Percentiles rank a stretch among this genome's conserved stretches.
Conservation (phyloP, 2,113 vertebrate genomes). For the Proteles cristata region DNA sequence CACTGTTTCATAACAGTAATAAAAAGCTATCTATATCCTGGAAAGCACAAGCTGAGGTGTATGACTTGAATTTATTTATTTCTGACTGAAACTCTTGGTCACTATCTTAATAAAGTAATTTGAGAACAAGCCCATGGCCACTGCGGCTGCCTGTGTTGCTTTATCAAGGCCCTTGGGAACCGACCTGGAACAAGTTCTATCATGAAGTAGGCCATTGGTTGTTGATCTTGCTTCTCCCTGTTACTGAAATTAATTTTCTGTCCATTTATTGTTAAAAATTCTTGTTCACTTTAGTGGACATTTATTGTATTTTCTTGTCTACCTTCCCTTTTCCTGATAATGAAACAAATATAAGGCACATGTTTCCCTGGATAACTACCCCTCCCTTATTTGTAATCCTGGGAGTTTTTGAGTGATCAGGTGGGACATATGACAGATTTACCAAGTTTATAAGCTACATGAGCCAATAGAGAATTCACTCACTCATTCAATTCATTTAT, state of each 20-base stretch:
- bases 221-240: background rate
- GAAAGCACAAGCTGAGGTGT: background rate
- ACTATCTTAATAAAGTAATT: background rate
- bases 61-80: background rate
- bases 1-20: background rate
- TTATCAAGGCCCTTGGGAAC: background rate
- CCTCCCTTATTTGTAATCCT: background rate
- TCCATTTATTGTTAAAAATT: background rate
- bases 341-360: background rate
- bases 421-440: background rate
- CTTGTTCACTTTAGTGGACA: background rate
- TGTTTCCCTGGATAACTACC: background rate
- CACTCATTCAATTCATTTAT: background rate
- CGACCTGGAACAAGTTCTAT: background rate
- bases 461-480: background rate
- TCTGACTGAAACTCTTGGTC: background rate
- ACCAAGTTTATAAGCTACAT: background rate
- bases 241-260: conserved; percentile 8
- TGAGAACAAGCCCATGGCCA: background rate
- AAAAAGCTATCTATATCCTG: background rate
- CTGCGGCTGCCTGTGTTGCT: background rate
- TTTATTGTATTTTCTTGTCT: background rate
- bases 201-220: background rate
- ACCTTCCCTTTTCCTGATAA: background rate
- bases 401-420: background rate